Evolutionary conservation across 2,888 invertebrate species (phyloP), one percentile per base, ranked within the genome.

Genomic region (Tribolium freemani): DNA sequence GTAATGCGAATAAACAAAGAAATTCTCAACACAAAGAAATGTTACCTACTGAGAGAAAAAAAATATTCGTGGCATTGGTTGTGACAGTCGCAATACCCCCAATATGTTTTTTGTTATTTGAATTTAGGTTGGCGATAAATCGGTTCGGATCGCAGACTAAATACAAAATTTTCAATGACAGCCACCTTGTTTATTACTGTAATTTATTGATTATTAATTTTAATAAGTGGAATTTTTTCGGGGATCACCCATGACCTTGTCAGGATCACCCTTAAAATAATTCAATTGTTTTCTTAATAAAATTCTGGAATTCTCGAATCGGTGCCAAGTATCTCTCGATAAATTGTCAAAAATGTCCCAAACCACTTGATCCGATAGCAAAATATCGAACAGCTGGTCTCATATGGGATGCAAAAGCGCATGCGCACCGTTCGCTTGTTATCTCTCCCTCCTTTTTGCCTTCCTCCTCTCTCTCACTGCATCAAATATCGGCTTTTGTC

Each of bases 321-420:
- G n/a, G 38, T 1, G 38, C 38, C 38, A 38, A 38, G 9, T 38
- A 38, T 38, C 38, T 54, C 10, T 50, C 10, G 9, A 16, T 48
- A 48, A 20, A 50, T 50, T 53, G 53, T 20, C 38, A 38, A 44
- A 44, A 16, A 44, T 10, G 38, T 38, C 38, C 13, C 63, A 63
- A 63, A n/a, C 13, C 31, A 56, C 31, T 31, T 9, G 45, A 57
- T 8, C 31, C 58, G 9, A 10, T 13, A 26, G 26, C 44, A 54
- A 66, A 69, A 26, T 69, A 69, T 69, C 45, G 69, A 69, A 69
- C 69, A 69, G 69, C 69, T 69, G 69, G 57, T 16, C 48, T 51
- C 50, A 6, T 50, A 9, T 46, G 54, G 46, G 53, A 8, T 1
- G 9, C 8, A 13, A 26, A 16, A 13, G 13, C 58, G 51, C 44